These are phyloP conservation scores for Bovichtus variegatus DNA, from an alignment of 2,797 vertebrate species.

Conservation along the genomic window DNA sequence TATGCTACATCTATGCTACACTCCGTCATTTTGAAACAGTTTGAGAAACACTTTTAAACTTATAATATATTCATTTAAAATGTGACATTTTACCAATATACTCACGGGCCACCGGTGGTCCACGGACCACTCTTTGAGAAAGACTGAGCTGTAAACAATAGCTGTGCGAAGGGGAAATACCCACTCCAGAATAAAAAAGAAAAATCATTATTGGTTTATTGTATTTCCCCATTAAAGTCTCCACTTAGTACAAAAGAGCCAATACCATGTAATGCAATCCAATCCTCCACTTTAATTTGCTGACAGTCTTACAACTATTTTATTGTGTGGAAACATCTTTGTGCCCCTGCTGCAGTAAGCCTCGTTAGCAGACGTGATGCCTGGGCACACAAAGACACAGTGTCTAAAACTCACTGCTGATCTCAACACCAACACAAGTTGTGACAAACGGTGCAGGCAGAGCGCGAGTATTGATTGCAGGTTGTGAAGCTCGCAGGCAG, in stretches of 20 bases:
- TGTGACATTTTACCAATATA: too few species aligned
- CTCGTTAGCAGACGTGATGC: not conserved
- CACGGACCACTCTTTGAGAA: too few species aligned
- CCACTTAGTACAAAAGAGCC: not conserved
- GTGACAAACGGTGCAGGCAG: constrained; percentile 40
- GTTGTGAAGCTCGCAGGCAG: constrained; percentile 22
- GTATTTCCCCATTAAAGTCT: constrained; percentile 25
- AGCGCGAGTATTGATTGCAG: constrained; percentile 43
- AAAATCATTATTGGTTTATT: constrained; percentile 22
- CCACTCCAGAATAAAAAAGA: constrained; percentile 6
- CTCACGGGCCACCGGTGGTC: too few species aligned
- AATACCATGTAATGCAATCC: not conserved
- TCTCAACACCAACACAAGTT: constrained; percentile 33
- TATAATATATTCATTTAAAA: too few species aligned
- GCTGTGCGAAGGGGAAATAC: constrained; percentile 17
- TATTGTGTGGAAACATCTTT: not conserved
- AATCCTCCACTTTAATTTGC: constrained; percentile 5
- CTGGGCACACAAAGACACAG: constrained; percentile 1
- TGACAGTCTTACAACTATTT: not conserved
- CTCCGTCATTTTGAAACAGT: too few species aligned
- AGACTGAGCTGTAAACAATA: too few species aligned
- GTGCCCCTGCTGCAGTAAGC: not conserved
- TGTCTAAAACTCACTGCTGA: constrained; percentile 32
- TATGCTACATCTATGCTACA: too few species aligned
- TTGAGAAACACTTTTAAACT: too few species aligned